phyloP scores from a whole-genome alignment of 2,888 invertebrate species.

The Phymatocera aterrima region DNA sequence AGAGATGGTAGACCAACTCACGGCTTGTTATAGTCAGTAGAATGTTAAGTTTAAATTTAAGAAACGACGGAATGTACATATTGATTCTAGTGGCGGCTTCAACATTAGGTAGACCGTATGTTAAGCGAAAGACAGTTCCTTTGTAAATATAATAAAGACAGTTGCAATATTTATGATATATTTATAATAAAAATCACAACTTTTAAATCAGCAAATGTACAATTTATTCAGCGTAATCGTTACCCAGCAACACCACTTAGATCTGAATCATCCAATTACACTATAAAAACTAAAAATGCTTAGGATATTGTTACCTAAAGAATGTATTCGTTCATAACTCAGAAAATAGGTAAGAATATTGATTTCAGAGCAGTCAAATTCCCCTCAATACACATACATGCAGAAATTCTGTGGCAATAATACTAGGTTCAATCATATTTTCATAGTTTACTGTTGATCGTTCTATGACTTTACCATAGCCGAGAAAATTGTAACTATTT shows the following conservation, averaged over 20 bases:
- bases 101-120: conserved; percentile 1
- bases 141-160: conserved; percentile 58
- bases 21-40: conserved; percentile 39
- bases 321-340: too few relatives aligned
- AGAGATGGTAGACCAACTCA: conserved; percentile 12
- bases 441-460: too few relatives aligned
- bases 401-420: too few relatives aligned
- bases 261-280: conserved; percentile 23
- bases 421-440: too few relatives aligned
- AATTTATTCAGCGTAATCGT: conserved; percentile 10
- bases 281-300: conserved; percentile 16
- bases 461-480: too few relatives aligned
- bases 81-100: background rate
- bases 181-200: conserved; percentile 56
- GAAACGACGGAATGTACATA: conserved; percentile 24
- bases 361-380: background rate
- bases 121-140: conserved; percentile 44
- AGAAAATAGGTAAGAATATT: too few relatives aligned
- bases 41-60: conserved; percentile 38
- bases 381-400: too few relatives aligned
- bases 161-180: conserved; percentile 64
- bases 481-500: too few relatives aligned
- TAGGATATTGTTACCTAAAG: background rate
- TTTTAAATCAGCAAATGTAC: background rate
- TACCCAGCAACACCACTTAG: background rate